Evolutionary conservation across 2,888 invertebrate genomes (phyloP), one percentile per base, ranked within the genome.

Genomic region (Tiliacea aurago): DNA sequence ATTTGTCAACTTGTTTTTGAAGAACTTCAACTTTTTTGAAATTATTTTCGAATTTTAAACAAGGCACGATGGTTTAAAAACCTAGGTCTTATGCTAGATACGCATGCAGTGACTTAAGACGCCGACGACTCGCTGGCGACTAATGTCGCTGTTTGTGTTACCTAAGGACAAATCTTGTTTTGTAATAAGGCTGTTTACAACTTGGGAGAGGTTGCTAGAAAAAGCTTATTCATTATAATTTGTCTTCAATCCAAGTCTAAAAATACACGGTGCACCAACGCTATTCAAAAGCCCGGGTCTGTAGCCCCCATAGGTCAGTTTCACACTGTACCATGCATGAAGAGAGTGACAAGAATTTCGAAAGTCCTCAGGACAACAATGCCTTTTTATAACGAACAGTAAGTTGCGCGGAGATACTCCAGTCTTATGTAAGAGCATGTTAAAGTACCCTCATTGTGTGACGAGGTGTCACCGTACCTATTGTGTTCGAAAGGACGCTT

Each of bases 331-430:
- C 63, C 69, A 61, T 69, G 43, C 73, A 62, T 45, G 51, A 69
- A 73, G 66, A 78, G 73, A 55, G 64, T 79, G 77, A 61, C 82
- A 76, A 70, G 74, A 70, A 58, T 78, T 79, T 80, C 66, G 47
- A 78, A 85, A 82, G 82, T 86, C 61, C 83, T 82, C 69, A 75
- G 64, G 75, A 81, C 80, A 85, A 89, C 91, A 92, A 91, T 91
- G 91, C 90, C 87, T 91, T 93, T 91, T 91, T 90, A 87, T 86
- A 81, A 86, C 83, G 87, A 84, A 86, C 80, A 76, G 85, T 87
- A 87, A 87, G 83, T 88, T 90, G 84, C 86, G 81, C 82, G 76
- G 69, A 83, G 84, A 80, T 80, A 70, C 83, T 84, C 77, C 82
- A 84, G 84, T 86, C 85, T 86, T 77, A 81, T 86, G 84, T 82